Evolutionary conservation across 64 coral and sea anemone species (phyloP), one percentile per base, ranked within the genome.

Genomic region (Astreopora myriophthalma): DNA sequence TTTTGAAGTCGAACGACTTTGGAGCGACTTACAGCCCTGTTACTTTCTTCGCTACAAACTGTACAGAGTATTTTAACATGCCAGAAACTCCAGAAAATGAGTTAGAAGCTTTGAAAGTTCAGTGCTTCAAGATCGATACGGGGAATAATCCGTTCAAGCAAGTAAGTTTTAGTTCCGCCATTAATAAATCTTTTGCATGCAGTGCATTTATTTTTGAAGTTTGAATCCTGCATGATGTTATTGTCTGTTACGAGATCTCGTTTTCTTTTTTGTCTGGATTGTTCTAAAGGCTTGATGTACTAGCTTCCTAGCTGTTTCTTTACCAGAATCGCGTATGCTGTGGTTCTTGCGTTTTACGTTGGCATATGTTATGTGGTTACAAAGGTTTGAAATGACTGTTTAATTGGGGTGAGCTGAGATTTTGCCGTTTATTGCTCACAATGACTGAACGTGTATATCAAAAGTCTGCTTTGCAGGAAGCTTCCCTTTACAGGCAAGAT

Each of bases 51-150:
- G 79, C 90, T 14, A 85, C 90, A n/a, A 73, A 86, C 28, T 92
- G 90, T 38, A 39, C 13, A 14, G 34, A 74, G 39, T 92, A 36
- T 84, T 92, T 85, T 66, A 86, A 76, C 29, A 44, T 92, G 81
- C 51, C 51, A 3, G 71, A 73, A 86, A 86, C 70, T 30, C 17
- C 11, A 11, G 52, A 35, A 4, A 86, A 86, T 1, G 84, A 75
- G 20, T 61, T 34, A 39, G 62, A 86, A 12, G 90, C 48, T 63
- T 76, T 86, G 12, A 28, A 60, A 33, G 72, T 77, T 1, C 79
- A 92, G 60, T 92, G 90, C 22, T 92, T 76, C 48, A 75, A 85
- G 19, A 92, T 92, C 69, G 72, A 92, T 37, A 1, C 49, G 1
- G 48, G 2, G 0, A 19, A 10, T 34, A 82, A 71, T 17, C 19